Percentiles rank a stretch among this genome's conserved stretches.
Evolutionary conservation across 92 coral and sea anemone genomes (phyloP).

Genomic region (Zoanthus sociatus): DNA sequence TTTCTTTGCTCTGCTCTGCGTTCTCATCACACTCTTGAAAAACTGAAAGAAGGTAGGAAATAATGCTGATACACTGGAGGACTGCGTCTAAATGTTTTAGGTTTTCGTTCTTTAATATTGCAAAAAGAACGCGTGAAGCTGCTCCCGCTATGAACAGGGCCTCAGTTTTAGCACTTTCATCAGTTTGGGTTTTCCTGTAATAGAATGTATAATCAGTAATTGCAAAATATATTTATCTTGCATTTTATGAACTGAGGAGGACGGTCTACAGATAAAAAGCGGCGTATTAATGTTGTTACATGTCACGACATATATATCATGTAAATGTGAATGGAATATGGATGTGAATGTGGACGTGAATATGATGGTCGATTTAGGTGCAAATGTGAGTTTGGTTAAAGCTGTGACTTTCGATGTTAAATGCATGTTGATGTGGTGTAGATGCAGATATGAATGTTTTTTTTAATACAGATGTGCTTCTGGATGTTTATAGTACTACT

Average conservation of each 20-base stretch:
- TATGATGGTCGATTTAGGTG: too few relatives aligned
- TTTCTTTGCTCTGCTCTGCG: background rate
- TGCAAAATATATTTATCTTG: background rate
- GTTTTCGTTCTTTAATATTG: background rate
- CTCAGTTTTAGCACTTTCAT: background rate
- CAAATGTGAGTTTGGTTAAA: too few relatives aligned
- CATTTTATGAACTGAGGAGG: background rate
- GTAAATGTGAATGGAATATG: too few relatives aligned
- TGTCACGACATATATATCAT: background rate
- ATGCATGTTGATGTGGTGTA: too few relatives aligned
- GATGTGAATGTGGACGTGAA: too few relatives aligned
- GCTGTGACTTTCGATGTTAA: too few relatives aligned
- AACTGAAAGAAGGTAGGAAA: conserved; percentile 8
- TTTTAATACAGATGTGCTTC: too few relatives aligned
- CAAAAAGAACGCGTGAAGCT: background rate
- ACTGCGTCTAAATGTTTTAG: background rate
- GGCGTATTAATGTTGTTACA: too few relatives aligned
- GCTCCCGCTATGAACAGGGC: conserved; percentile 28
- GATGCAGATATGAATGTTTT: too few relatives aligned
- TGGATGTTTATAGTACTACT: too few relatives aligned
- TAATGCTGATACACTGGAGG: background rate
- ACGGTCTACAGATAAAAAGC: background rate
- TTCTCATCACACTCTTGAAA: background rate
- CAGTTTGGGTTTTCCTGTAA: background rate
- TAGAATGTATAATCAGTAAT: background rate